Evolutionary conservation across 2,888 invertebrate genomes (phyloP), one percentile per base, ranked within the genome.

Genomic region (Leptogaster cylindrica): DNA sequence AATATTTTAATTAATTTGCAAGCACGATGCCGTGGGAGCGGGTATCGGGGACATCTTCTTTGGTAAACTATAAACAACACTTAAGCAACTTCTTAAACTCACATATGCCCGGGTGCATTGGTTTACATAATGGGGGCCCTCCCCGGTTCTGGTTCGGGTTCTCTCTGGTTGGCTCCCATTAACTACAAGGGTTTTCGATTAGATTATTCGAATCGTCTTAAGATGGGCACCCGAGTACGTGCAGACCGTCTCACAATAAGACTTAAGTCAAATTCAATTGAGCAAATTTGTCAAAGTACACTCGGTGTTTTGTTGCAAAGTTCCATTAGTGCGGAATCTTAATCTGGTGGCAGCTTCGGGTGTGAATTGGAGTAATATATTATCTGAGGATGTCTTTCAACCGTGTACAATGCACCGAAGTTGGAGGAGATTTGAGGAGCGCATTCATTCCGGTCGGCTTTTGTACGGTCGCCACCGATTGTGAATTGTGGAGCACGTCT

Each of bases 1-100:
- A 65, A 68, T 68, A 68, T 68, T 68, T 68, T 65, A 68, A 68
- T 68, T 68, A 68, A 68, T 68, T 68, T 68, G 64, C 65, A 14
- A 48, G 33, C 46, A 68, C 46, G 55, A 25, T 41, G n/a, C 41
- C 20, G 12, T 18, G 36, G n/a, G 55, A 36, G 28, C 33, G 31
- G 14, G 18, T n/a, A n/a, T 36, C 20, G 14, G 3, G 27, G 23
- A 36, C 58, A 41, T 39, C 27, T 41, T 39, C 41, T 41, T 58
- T 41, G 36, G 41, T 36, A 12, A 58, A 58, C 58, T 58, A 68
- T 68, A 65, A 68, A 65, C 68, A 65, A 68, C 64, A 68, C 68
- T 68, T 65, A 68, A 44, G 36, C 36, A 48, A 52, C 39, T 46
- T 63, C 39, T 41, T 2, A 25, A 67, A 63, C 58, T 25, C 58